phyloP scores from a whole-genome alignment of 1,140 invertebrate genomes.

The Zeugodacus cucurbitae region DNA sequence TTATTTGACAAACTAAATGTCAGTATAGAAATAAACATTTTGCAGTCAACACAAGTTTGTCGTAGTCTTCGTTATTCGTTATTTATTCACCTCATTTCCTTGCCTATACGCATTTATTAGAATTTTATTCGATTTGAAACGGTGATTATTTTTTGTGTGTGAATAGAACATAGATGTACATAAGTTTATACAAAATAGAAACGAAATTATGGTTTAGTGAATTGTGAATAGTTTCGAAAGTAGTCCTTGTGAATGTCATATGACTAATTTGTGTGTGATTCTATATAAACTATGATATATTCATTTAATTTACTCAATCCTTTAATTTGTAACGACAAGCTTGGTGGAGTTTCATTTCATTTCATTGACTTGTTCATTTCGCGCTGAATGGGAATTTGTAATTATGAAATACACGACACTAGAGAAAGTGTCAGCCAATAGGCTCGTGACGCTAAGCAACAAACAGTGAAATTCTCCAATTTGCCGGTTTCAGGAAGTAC shows the following conservation, averaged over 20 bases:
- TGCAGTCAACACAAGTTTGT: not conserved
- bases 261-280: not conserved
- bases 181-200: not conserved
- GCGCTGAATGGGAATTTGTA: no score
- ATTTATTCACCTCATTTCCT: not conserved
- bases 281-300: not conserved
- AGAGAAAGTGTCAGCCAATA: no score
- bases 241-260: not conserved
- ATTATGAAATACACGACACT: no score
- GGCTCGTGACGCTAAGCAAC: no score
- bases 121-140: not conserved
- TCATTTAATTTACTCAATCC: not conserved
- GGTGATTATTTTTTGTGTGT: not conserved
- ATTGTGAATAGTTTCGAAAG: not conserved
- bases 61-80: not conserved
- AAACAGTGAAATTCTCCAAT: no score
- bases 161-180: not conserved
- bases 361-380: no score
- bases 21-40: conserved; percentile 23
- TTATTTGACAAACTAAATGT: not conserved
- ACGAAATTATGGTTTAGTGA: not conserved
- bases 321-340: not conserved
- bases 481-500: no score
- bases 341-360: not conserved
- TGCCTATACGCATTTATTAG: not conserved